phyloP scores from a whole-genome alignment of 2,888 invertebrate species.

The Parnassius smintheus region DNA sequence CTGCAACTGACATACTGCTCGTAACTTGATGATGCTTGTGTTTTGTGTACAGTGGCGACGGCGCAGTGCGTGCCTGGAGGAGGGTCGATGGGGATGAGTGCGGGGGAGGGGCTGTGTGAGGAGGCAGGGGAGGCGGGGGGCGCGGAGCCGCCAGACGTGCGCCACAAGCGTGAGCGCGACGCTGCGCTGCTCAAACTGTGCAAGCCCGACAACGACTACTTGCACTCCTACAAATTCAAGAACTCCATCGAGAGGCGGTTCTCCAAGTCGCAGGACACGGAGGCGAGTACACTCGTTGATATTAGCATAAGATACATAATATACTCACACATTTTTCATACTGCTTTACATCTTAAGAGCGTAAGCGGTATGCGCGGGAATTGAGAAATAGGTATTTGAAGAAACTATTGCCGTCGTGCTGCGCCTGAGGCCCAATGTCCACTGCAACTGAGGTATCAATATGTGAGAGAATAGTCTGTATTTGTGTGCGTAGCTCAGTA shows the following conservation, averaged over 20 bases:
- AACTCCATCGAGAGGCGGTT: conserved; percentile 96
- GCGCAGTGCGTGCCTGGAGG: background rate
- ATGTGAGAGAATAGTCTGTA: too few species aligned
- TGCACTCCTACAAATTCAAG: conserved; percentile 94
- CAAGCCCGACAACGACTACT: conserved; percentile 74
- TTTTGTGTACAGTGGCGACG: conserved; percentile 5
- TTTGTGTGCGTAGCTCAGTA: too few species aligned
- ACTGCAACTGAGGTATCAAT: too few species aligned
- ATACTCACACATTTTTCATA: too few species aligned
- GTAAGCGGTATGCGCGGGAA: too few species aligned
- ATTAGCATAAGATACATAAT: too few species aligned
- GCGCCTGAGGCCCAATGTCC: too few species aligned
- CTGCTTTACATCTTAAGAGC: too few species aligned
- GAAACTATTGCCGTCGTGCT: too few species aligned
- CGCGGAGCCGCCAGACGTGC: conserved; percentile 49
- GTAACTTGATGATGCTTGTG: too few species aligned
- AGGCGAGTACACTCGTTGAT: conserved; percentile 43
- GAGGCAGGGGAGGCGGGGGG: conserved; percentile 28
- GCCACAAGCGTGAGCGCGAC: conserved; percentile 47
- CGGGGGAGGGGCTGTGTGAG: conserved; percentile 36
- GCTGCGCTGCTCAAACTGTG: conserved; percentile 58
- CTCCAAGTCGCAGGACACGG: conserved; percentile 79
- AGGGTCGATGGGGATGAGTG: conserved; percentile 31
- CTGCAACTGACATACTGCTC: too few species aligned
- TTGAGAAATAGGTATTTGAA: too few species aligned